Conservation (phyloP, 2,797 vertebrate genomes). For the Scleropages formosus region DNA sequence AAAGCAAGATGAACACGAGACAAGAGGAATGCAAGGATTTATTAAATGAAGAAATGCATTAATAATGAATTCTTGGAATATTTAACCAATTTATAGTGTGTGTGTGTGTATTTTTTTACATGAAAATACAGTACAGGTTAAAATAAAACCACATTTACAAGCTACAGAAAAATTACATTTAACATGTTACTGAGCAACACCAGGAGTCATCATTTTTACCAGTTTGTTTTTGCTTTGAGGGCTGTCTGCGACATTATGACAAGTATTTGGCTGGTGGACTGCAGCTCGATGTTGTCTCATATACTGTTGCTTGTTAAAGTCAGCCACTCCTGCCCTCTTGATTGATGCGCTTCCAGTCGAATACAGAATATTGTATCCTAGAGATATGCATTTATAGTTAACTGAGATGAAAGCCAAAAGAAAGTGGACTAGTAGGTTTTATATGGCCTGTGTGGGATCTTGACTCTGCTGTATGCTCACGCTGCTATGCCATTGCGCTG, state of each 20-base stretch:
- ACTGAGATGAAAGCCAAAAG: slow-evolving; percentile 52
- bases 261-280: background rate
- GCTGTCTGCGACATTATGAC: background rate
- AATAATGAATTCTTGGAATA: background rate
- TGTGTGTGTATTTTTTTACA: background rate
- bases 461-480: slow-evolving; percentile 55
- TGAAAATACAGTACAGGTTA: background rate
- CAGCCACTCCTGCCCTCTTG: background rate
- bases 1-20: no score
- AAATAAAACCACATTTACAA: background rate
- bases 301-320: background rate
- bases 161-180: background rate
- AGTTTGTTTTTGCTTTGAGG: background rate
- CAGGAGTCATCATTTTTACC: background rate
- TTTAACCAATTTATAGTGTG: background rate
- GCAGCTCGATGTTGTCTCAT: background rate
- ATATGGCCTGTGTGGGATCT: slow-evolving; percentile 52
- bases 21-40: no score
- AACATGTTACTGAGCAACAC: background rate
- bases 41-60: background rate
- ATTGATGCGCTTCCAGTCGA: background rate
- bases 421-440: slow-evolving; percentile 56
- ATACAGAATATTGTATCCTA: background rate
- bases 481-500: slow-evolving; percentile 49
- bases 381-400: no score